phyloP scores from a whole-genome alignment of 2,888 invertebrate genomes.

The Drosophila rellima region DNA sequence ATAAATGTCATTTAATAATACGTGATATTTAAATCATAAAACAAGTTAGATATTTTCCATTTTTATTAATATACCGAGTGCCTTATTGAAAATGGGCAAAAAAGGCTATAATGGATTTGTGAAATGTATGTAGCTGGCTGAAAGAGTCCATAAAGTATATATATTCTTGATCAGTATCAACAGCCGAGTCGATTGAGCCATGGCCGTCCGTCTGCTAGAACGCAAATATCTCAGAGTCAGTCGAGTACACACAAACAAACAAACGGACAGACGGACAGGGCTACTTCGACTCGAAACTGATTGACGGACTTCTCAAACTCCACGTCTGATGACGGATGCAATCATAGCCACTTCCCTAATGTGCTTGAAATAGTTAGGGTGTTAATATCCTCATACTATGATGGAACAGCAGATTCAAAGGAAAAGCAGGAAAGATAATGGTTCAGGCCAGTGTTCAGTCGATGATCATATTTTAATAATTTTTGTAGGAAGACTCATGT shows the following conservation, averaged over 20 bases:
- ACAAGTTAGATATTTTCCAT: no score
- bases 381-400: constrained; percentile 41
- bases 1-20: no score
- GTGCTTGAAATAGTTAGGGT: constrained; percentile 9
- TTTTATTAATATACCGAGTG: no score
- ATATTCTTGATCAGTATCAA: no score
- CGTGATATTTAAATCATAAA: no score
- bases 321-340: constrained; percentile 32
- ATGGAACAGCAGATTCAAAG: constrained; percentile 4
- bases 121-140: no score
- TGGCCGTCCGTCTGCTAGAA: no score
- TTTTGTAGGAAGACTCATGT: neutral
- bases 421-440: constrained; percentile 26
- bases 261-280: neutral
- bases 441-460: constrained; percentile 16
- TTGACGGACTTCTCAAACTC: neutral
- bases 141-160: no score
- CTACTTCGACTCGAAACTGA: neutral
- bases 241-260: neutral
- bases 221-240: no score
- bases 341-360: constrained; percentile 39
- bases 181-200: no score
- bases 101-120: no score
- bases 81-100: no score
- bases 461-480: constrained; percentile 19